Evolutionary conservation across 2,888 invertebrate genomes (phyloP), one percentile per base, ranked within the genome.

Genomic region (Sturmia bella): DNA sequence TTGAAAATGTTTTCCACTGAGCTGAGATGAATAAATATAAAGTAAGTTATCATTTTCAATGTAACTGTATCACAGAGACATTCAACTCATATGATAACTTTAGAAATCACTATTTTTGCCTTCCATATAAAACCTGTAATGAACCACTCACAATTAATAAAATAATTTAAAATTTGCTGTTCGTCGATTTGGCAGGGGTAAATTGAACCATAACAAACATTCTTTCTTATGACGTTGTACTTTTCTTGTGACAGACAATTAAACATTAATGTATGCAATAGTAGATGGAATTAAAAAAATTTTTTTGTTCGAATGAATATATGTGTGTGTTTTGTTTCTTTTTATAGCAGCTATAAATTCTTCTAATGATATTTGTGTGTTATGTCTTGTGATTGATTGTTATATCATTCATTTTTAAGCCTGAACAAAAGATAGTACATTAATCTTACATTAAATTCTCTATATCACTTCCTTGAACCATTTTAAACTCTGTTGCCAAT

Each of bases 351-450:
- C 70, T 72, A 50, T 24, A 19, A 75, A 32, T 7, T 39, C 19
- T n/a, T 1, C 17, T 68, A 59, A 68, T n/a, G n/a, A n/a, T 63
- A 69, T 78, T 78, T 56, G 69, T 64, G 70, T 54, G 43, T 56
- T 21, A n/a, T 69, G 12, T 56, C 37, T 64, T 70, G 63, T 77
- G 72, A 72, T 57, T 77, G 72, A 72, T 57, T 72, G 77, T 64
- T 66, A 13, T 24, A 32, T 72, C 3, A 32, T 48, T 50, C 37
- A 41, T 37, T 17, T 50, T 48, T 57, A 66, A 50, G 37, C 17
- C 48, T 27, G 13, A 27, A 32, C 19, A 63, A 69, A 70, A 70
- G 54, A 66, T 61, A 69, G 32, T 45, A 32, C 69, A 50, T 59
- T 13, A 27, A 50, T 41, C 1, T 32, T 2, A 24, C 54, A 45